Conservation (phyloP, 2,797 vertebrate species). For the Melanotaenia boesemani region DNA sequence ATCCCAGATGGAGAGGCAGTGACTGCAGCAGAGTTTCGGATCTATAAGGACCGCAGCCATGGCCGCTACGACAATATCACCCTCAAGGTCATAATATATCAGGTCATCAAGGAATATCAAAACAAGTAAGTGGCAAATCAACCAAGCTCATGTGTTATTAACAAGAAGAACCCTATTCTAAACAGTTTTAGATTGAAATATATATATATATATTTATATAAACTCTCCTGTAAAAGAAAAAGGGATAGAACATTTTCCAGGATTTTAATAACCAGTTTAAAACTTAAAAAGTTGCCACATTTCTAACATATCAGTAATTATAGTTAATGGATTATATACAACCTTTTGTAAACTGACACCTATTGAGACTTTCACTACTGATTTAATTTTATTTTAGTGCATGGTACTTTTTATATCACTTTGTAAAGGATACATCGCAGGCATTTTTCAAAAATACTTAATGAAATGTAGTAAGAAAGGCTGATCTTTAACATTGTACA, state of each 20-base stretch:
- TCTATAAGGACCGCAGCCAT: constrained; percentile 96
- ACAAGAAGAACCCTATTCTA: too few relatives aligned
- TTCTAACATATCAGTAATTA: background rate
- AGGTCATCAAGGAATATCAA: constrained; percentile 95
- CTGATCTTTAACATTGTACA: background rate
- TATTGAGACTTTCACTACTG: background rate
- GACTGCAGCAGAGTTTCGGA: constrained; percentile 96
- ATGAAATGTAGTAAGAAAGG: background rate
- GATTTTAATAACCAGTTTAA: background rate
- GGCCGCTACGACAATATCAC: constrained; percentile 94
- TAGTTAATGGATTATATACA: too few relatives aligned
- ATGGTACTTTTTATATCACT: background rate
- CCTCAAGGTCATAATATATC: constrained; percentile 94
- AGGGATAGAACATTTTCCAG: background rate
- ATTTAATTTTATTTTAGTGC: background rate
- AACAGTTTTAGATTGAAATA: too few relatives aligned
- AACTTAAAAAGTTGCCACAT: background rate
- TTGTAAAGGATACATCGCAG: background rate
- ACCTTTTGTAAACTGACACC: background rate
- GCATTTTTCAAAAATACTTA: background rate
- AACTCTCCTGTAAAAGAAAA: background rate
- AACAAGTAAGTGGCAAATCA: constrained; percentile 88
- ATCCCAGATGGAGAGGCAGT: constrained; percentile 97
- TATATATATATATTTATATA: background rate
- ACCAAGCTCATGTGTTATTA: constrained; percentile 1